Percentiles rank a stretch among this genome's conserved stretches.
Evolutionary conservation across 2,888 invertebrate species (phyloP).

Genomic region (Chrysina gloriosa): DNA sequence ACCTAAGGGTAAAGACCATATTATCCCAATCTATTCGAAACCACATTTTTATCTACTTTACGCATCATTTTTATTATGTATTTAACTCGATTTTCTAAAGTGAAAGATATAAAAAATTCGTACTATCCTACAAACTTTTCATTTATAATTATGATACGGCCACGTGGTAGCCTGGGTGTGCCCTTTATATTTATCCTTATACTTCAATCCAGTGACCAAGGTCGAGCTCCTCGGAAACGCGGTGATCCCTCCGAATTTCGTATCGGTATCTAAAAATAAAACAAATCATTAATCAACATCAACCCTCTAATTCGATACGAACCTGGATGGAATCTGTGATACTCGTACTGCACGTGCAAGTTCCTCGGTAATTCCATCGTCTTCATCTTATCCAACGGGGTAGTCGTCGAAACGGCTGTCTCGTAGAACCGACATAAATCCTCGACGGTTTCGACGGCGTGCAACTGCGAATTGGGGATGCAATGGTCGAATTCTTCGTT

Average conservation of each 20-base stretch:
- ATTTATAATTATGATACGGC: slow-evolving; percentile 63
- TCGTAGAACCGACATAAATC: slow-evolving; percentile 80
- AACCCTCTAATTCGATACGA: slow-evolving; percentile 28
- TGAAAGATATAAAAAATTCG: too few species aligned
- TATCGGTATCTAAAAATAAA: slow-evolving; percentile 72
- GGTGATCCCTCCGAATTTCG: slow-evolving; percentile 78
- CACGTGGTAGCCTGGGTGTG: slow-evolving; percentile 73
- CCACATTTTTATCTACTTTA: too few species aligned
- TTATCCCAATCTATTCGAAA: too few species aligned
- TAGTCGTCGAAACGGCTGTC: slow-evolving; percentile 75
- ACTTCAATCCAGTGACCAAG: slow-evolving; percentile 84
- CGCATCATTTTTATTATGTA: too few species aligned
- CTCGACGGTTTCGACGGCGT: slow-evolving; percentile 78
- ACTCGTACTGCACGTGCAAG: slow-evolving; percentile 84
- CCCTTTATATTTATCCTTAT: slow-evolving; percentile 84
- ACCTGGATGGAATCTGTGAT: slow-evolving; percentile 87
- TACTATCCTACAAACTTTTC: background rate
- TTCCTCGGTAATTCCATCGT: slow-evolving; percentile 85
- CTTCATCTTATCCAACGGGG: slow-evolving; percentile 80
- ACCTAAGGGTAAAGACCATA: too few species aligned
- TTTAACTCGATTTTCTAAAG: too few species aligned
- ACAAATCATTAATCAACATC: slow-evolving; percentile 15
- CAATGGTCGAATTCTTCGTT: slow-evolving; percentile 78
- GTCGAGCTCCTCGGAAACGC: slow-evolving; percentile 90
- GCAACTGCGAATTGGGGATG: slow-evolving; percentile 86